A percentile compares a stretch with the other conserved stretches of the same genome.
phyloP scores from a whole-genome alignment of 35 echinoderm and acorn worm genomes.

The Lytechinus pictus region DNA sequence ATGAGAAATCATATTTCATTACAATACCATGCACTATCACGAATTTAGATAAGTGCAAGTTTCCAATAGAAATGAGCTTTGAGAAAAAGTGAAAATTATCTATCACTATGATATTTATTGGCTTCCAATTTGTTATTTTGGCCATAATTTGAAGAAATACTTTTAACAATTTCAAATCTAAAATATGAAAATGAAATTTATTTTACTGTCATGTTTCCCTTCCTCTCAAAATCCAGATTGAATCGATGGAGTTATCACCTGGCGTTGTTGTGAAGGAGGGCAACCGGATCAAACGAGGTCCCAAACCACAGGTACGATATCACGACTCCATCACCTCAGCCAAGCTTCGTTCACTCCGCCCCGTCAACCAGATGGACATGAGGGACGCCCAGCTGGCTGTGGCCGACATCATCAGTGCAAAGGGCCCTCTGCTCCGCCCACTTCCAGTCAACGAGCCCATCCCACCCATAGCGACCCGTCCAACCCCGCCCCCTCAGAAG shows the following conservation, averaged over 20 bases:
- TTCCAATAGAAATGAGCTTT: background rate
- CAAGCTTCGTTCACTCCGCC: constrained; percentile 74
- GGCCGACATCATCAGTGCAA: constrained; percentile 71
- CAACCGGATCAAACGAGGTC: constrained; percentile 84
- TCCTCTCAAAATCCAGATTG: constrained; percentile 74
- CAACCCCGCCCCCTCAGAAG: constrained; percentile 62
- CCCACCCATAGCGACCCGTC: constrained; percentile 84
- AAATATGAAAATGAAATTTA: background rate
- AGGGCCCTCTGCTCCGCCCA: constrained; percentile 75
- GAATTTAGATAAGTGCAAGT: no score
- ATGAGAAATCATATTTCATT: no score
- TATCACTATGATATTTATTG: background rate
- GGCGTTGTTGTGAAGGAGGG: constrained; percentile 95
- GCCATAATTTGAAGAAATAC: background rate
- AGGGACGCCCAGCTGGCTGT: constrained; percentile 62
- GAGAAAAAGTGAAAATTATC: background rate
- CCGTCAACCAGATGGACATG: constrained; percentile 61
- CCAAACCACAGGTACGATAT: constrained; percentile 71
- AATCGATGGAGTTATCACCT: constrained; percentile 93
- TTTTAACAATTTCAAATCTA: background rate
- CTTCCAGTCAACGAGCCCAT: constrained; percentile 78
- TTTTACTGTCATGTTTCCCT: background rate
- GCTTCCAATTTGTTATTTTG: background rate
- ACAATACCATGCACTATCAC: no score
- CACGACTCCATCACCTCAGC: constrained; percentile 84